Base-by-base conservation (phyloP, 1,140 invertebrate genomes). In the Solenopsis fugax region DNA sequence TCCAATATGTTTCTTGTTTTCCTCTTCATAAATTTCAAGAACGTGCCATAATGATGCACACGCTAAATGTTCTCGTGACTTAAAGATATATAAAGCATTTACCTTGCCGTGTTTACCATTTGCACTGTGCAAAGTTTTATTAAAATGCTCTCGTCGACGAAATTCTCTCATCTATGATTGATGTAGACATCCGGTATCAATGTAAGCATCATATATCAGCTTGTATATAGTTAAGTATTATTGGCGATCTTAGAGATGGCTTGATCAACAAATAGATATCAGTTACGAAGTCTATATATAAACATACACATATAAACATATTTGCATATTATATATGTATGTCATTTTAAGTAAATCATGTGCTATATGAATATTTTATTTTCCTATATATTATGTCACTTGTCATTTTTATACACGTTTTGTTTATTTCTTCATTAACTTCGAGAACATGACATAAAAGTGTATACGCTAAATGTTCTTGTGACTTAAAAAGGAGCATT, bases 1-100 rank as follows among this genome's bases (percentile, higher is more conserved):
- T 52, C 50, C 1, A 18, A 64, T 9, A 9, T n/a, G n/a, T 56
- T 67, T 21, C 7, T 41, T n/a, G 13, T 16, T 50, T 64, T 9
- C 64, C 41, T 41, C 2, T 77, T 77, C 7, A n/a, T 54, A 85
- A 85, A 50, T 37, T 76, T 64, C 2, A 37, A 41, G 10, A 82
- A 73, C 3, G 0, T 64, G 62, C 24, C 0, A 21, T 24, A 50
- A 21, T 21, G 12, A 34, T 52, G 2, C 52, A 62, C 6, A 75
- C 16, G 45, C 5, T 50, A 21, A 21, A 62, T 48, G 13, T 62
- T 6, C 13, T 48, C 10, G 9, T 37, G 4, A 50, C 6, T 65
- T 37, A 67, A 67, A 67, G 67, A 67, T 80, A 80, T 52, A 34
- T 41, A 52, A 67, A 67, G 29, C 29, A 80, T 80, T 80, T 80